Percentiles rank a stretch among this genome's conserved stretches.
phyloP scores from a whole-genome alignment of 2,113 vertebrate genomes.

The Syngnathus scovelli region DNA sequence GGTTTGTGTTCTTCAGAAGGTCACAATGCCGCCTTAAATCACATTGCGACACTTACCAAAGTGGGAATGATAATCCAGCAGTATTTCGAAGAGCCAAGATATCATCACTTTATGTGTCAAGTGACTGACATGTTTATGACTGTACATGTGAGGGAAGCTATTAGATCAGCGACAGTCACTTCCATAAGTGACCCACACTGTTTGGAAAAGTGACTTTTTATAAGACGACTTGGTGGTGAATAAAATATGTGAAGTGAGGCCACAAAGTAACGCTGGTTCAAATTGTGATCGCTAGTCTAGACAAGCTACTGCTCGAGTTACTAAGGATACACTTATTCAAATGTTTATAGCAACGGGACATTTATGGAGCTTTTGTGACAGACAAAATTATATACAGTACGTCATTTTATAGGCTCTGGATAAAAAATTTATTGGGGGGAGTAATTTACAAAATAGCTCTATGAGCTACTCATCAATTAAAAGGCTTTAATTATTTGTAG shows the following conservation, averaged over 20 bases:
- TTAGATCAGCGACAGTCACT: conserved; percentile 44
- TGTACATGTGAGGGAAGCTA: conserved; percentile 28
- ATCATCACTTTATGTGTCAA: conserved; percentile 1
- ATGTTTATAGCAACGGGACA: background rate
- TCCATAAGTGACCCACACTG: conserved; percentile 50
- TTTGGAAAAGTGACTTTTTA: conserved; percentile 59
- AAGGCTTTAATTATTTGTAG: background rate
- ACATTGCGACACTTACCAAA: background rate
- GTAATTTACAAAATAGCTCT: background rate
- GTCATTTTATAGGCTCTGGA: background rate
- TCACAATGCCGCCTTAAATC: background rate
- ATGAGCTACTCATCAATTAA: background rate
- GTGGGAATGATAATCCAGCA: background rate
- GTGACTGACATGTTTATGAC: conserved; percentile 46
- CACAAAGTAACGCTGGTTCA: background rate
- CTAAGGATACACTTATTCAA: background rate
- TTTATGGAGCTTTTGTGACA: background rate
- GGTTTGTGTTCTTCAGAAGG: background rate
- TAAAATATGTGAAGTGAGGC: conserved; percentile 1
- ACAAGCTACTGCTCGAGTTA: background rate
- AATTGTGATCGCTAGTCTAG: background rate
- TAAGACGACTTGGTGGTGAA: conserved; percentile 27
- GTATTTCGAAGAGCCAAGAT: background rate
- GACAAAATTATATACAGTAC: background rate
- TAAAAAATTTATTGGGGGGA: background rate